Evolutionary conservation across 92 coral and sea anemone genomes (phyloP).

Genomic region (Plumapathes pennacea): DNA sequence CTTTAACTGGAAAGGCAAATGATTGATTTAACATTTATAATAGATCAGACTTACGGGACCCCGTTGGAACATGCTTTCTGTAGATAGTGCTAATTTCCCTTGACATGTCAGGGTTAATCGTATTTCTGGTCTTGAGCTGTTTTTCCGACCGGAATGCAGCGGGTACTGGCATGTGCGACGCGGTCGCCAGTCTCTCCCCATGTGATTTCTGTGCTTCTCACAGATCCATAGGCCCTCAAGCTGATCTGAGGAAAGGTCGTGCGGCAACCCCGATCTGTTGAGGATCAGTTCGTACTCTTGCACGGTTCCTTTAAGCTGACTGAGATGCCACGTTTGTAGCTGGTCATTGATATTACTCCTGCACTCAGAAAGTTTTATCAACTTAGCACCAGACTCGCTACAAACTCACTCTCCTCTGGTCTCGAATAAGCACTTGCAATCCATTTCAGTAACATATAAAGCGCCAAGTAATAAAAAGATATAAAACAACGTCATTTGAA

Average conservation of each 20-base stretch:
- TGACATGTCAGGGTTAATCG: constrained; percentile 44
- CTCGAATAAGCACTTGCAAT: constrained; percentile 33
- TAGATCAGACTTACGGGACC: constrained; percentile 54
- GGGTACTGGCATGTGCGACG: constrained; percentile 61
- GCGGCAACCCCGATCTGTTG: constrained; percentile 45
- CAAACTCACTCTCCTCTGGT: constrained; percentile 26
- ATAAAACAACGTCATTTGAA: too few species aligned
- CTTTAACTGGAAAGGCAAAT: too few species aligned
- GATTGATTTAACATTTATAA: not conserved
- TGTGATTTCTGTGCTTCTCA: constrained; percentile 42
- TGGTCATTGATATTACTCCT: constrained; percentile 11
- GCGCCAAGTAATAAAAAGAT: too few species aligned
- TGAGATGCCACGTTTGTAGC: constrained; percentile 22
- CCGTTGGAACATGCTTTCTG: constrained; percentile 49
- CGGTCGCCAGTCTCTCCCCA: constrained; percentile 61
- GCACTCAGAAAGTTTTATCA: constrained; percentile 42
- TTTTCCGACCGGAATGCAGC: constrained; percentile 50
- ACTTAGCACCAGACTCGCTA: constrained; percentile 6
- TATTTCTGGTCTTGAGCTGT: constrained; percentile 46
- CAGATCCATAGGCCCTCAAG: constrained; percentile 57
- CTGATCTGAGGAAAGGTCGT: constrained; percentile 45
- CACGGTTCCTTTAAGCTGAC: constrained; percentile 6
- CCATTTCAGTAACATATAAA: constrained; percentile 21
- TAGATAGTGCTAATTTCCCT: constrained; percentile 43
- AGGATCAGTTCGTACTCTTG: constrained; percentile 55